Conservation (phyloP, 2,113 vertebrate species). For the Struthidea cinerea region DNA sequence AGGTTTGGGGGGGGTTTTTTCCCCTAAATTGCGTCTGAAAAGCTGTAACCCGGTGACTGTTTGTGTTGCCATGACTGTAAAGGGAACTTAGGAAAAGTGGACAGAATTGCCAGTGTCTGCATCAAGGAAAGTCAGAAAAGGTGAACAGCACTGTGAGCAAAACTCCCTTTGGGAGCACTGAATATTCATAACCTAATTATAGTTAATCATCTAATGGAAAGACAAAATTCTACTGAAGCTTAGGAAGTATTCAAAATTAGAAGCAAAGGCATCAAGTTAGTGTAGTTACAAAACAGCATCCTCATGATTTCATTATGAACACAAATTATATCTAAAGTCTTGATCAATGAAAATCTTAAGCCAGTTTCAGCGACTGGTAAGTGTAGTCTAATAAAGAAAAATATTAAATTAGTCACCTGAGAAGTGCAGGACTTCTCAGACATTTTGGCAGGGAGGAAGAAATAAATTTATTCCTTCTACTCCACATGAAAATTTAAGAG, state of each 20-base stretch:
- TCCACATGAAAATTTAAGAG: neutral
- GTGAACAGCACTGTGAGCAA: neutral
- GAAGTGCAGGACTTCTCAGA: neutral
- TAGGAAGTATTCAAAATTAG: neutral
- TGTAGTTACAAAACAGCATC: neutral
- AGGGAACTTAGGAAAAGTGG: neutral
- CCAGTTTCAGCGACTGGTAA: neutral
- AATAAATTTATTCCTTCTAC: neutral
- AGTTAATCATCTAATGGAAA: neutral
- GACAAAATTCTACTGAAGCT: neutral
- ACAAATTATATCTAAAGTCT: neutral
- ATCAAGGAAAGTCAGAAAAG: neutral
- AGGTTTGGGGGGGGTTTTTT: rapidly evolving
- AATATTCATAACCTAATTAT: neutral
- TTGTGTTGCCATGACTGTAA: neutral
- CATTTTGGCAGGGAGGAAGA: neutral
- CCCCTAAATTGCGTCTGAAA: neutral
- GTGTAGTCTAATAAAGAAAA: neutral
- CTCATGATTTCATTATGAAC: neutral
- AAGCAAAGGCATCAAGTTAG: neutral
- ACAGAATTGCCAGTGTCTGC: neutral
- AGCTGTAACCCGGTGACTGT: neutral
- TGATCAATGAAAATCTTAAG: neutral
- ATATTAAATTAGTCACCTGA: neutral
- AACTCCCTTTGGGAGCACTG: neutral